Evolutionary conservation across 2,888 invertebrate species (phyloP).

Genomic region (Crematogaster levior): DNA sequence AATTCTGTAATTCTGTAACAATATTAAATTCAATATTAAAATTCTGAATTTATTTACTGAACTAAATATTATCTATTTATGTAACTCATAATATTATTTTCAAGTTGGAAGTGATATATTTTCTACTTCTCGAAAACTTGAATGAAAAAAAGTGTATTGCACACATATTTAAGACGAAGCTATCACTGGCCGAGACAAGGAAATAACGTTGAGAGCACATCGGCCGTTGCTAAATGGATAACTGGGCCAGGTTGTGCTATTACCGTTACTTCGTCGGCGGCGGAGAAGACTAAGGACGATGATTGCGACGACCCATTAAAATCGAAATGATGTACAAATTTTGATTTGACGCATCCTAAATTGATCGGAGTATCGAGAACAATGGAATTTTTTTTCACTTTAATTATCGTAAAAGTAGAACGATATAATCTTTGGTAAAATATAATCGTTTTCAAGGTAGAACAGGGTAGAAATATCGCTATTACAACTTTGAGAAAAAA

Average conservation of each 20-base stretch:
- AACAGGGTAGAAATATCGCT: not conserved
- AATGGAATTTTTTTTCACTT: not conserved
- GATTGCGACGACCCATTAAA: conserved; percentile 53
- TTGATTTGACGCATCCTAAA: conserved; percentile 13
- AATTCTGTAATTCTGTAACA: too few relatives aligned
- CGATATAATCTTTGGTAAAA: not conserved
- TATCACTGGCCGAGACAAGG: conserved; percentile 33
- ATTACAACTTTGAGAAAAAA: not conserved
- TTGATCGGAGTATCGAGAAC: not conserved
- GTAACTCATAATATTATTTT: not conserved
- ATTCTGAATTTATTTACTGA: not conserved
- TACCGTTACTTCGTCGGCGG: conserved; percentile 72
- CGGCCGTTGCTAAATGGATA: conserved; percentile 77
- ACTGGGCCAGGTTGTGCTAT: conserved; percentile 80
- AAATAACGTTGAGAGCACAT: conserved; percentile 52
- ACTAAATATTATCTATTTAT: not conserved
- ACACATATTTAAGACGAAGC: not conserved
- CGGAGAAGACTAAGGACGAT: conserved; percentile 39
- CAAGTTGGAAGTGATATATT: not conserved
- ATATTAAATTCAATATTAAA: too few relatives aligned
- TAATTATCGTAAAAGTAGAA: not conserved
- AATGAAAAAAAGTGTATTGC: not conserved
- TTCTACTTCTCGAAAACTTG: not conserved
- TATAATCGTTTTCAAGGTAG: not conserved
- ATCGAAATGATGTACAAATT: conserved; percentile 42